A percentile compares a stretch with the other conserved stretches of the same genome.
Conservation (phyloP, 1,140 invertebrate genomes). For the Pemphigus obesinymphae region DNA sequence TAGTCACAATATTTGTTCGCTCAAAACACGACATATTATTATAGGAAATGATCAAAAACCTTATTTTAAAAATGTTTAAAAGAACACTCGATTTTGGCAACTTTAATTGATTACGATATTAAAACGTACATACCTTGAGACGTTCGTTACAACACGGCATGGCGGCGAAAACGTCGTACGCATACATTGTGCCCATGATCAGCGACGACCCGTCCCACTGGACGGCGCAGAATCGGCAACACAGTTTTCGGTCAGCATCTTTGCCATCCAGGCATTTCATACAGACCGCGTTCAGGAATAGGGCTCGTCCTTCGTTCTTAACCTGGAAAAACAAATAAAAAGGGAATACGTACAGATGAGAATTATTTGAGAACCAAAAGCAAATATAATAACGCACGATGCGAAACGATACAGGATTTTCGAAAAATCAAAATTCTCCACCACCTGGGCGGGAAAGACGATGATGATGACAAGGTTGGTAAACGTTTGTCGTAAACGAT, state of each 20-base stretch:
- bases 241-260: conserved; percentile 64
- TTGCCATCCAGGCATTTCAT: conserved; percentile 78
- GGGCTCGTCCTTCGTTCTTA: conserved; percentile 78
- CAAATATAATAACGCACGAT: not conserved
- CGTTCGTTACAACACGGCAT: conserved; percentile 91
- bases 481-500: not conserved
- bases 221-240: conserved; percentile 74
- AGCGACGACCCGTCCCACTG: conserved; percentile 90
- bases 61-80: no score
- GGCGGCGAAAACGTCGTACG: conserved; percentile 95
- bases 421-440: not conserved
- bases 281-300: conserved; percentile 89
- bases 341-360: not conserved
- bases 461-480: not conserved
- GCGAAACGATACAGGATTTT: no score
- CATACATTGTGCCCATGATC: conserved; percentile 93
- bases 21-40: no score
- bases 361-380: not conserved
- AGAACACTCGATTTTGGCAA: no score
- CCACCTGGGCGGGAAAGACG: not conserved
- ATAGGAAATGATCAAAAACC: no score
- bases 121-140: conserved; percentile 69
- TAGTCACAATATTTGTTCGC: no score
- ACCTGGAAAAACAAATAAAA: conserved; percentile 59
- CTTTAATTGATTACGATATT: no score